Evolutionary conservation across 2,888 invertebrate genomes (phyloP).

Genomic region (Tenthredo amoena): DNA sequence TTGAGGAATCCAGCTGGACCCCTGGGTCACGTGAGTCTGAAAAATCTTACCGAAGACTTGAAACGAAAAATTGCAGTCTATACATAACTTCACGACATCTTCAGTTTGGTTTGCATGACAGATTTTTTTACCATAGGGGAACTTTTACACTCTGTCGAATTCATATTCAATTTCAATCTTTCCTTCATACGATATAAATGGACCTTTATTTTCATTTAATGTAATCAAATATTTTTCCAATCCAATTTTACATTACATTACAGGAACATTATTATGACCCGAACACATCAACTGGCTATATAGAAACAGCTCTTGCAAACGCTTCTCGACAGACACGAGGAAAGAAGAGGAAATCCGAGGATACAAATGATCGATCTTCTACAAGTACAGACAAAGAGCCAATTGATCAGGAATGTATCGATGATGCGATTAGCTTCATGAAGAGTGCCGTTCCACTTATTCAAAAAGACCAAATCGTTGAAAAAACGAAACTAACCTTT

Average conservation of each 20-base stretch:
- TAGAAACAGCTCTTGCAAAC: neutral
- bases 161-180: too few species aligned
- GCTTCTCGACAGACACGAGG: neutral
- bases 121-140: neutral
- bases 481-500: neutral
- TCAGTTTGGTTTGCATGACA: neutral
- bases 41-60: neutral
- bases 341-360: neutral
- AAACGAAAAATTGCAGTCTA: neutral
- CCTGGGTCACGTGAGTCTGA: neutral
- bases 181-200: too few species aligned
- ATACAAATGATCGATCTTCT: neutral
- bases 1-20: neutral
- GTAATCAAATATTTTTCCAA: neutral
- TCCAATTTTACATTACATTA: too few species aligned
- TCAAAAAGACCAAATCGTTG: neutral
- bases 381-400: neutral
- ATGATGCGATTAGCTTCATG: neutral
- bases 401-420: neutral
- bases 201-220: neutral
- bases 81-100: neutral
- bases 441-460: neutral
- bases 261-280: constrained; percentile 21
- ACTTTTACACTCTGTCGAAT: neutral
- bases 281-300: neutral